These are phyloP conservation scores for Chauna torquata DNA, from an alignment of 2,113 vertebrate species.

Conservation along the genomic window DNA sequence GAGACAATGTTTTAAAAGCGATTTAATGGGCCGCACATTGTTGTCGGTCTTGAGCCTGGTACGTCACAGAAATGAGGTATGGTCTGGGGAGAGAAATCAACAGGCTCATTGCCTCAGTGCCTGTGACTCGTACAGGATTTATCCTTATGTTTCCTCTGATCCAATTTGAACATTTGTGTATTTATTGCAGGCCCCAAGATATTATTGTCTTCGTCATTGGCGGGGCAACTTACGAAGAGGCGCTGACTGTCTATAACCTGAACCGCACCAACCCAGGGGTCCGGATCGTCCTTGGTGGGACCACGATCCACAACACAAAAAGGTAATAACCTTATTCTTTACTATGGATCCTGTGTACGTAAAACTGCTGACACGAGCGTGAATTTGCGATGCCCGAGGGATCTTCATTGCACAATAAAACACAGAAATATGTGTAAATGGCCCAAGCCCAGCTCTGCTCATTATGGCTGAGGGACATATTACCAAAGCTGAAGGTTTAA, in stretches of 20 bases:
- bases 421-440: not conserved
- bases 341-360: accelerated
- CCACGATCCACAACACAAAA: constrained; percentile 89
- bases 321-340: constrained; percentile 49
- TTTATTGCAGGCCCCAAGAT: constrained; percentile 86
- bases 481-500: not conserved
- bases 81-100: not conserved
- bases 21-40: not conserved
- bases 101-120: accelerated
- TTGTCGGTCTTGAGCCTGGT: not conserved
- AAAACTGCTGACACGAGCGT: too few relatives aligned
- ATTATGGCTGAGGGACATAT: accelerated
- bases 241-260: constrained; percentile 88
- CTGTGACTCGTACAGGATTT: not conserved
- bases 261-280: constrained; percentile 90
- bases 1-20: not conserved
- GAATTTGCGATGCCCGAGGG: not conserved
- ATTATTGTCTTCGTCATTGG: constrained; percentile 92
- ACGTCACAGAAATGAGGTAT: accelerated
- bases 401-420: not conserved
- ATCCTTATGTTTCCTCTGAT: not conserved
- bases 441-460: not conserved
- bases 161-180: not conserved
- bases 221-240: constrained; percentile 94
- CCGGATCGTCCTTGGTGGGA: constrained; percentile 91